A percentile compares a stretch with the other conserved stretches of the same genome.
Evolutionary conservation across 2,888 invertebrate species (phyloP).

Genomic region (Caenorhabditis parvicauda): DNA sequence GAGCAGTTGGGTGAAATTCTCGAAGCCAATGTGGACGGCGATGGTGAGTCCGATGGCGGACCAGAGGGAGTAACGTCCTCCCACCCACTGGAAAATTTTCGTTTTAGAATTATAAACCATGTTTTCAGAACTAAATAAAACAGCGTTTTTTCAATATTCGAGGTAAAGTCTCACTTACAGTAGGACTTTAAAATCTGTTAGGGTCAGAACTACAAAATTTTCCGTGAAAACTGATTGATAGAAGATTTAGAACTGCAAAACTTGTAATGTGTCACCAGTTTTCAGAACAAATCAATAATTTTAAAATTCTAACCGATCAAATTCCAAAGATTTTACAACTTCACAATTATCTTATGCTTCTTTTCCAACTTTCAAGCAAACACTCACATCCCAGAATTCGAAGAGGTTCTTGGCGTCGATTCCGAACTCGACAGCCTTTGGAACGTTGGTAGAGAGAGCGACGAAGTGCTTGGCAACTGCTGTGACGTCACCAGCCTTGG

Average conservation of each 20-base stretch:
- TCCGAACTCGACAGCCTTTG: conserved; percentile 93
- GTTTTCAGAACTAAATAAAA: too few species aligned
- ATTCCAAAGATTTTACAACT: neutral
- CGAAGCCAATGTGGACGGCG: conserved; percentile 83
- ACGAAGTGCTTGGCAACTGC: conserved; percentile 93
- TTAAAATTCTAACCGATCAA: neutral
- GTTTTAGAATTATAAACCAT: too few species aligned
- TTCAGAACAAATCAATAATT: neutral
- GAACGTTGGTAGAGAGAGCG: conserved; percentile 88
- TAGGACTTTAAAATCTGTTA: neutral
- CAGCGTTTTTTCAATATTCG: neutral
- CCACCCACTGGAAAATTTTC: conserved; percentile 77
- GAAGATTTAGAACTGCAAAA: too few species aligned
- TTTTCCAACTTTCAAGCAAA: too few species aligned
- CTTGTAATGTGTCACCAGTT: neutral
- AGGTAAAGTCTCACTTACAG: neutral
- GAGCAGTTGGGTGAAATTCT: conserved; percentile 86
- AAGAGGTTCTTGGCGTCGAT: conserved; percentile 97
- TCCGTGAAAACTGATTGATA: neutral
- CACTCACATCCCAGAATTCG: conserved; percentile 90
- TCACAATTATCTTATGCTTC: neutral
- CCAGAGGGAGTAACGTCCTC: conserved; percentile 95
- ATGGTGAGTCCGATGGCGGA: conserved; percentile 98
- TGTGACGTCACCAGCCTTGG: conserved; percentile 63
- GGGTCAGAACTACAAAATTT: neutral